phyloP scores from a whole-genome alignment of 2,797 vertebrate species.

The Pseudochaenichthys georgianus region DNA sequence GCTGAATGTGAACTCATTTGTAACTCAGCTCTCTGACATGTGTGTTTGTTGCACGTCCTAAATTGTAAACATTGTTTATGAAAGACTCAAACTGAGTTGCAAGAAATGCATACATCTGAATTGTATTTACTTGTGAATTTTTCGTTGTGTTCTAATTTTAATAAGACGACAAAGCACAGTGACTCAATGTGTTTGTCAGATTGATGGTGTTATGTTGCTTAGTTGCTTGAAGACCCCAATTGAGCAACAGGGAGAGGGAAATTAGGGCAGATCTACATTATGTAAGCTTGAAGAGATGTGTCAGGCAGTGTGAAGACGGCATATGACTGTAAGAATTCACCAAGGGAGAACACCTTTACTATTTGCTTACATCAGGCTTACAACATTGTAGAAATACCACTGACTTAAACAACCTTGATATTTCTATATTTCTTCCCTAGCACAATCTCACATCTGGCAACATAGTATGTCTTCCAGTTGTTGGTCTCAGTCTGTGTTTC shows the following conservation, averaged over 20 bases:
- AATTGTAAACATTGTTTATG: constrained; percentile 17
- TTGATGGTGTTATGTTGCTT: constrained; percentile 67
- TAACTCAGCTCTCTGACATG: constrained; percentile 37
- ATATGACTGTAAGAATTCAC: constrained; percentile 79
- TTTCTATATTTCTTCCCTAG: constrained; percentile 18
- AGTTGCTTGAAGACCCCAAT: constrained; percentile 68
- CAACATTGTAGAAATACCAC: constrained; percentile 38
- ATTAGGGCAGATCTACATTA: constrained; percentile 87
- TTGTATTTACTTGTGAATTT: constrained; percentile 3
- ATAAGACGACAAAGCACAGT: constrained; percentile 27
- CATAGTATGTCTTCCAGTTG: constrained; percentile 64
- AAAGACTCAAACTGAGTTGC: constrained; percentile 6
- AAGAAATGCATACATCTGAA: neutral
- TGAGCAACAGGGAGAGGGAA: constrained; percentile 66
- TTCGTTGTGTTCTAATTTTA: constrained; percentile 22
- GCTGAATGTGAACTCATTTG: constrained; percentile 52
- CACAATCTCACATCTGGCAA: constrained; percentile 56
- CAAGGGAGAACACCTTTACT: constrained; percentile 60
- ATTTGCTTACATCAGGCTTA: constrained; percentile 59
- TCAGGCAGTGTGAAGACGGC: constrained; percentile 79
- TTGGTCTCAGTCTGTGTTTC: constrained; percentile 61
- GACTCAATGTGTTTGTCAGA: constrained; percentile 65
- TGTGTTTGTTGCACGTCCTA: neutral
- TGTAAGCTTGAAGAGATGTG: constrained; percentile 85
- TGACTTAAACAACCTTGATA: constrained; percentile 49